A percentile compares a stretch with the other conserved stretches of the same genome.
Conservation (phyloP, 2,113 vertebrate genomes). For the Gallinago jamesoni region DNA sequence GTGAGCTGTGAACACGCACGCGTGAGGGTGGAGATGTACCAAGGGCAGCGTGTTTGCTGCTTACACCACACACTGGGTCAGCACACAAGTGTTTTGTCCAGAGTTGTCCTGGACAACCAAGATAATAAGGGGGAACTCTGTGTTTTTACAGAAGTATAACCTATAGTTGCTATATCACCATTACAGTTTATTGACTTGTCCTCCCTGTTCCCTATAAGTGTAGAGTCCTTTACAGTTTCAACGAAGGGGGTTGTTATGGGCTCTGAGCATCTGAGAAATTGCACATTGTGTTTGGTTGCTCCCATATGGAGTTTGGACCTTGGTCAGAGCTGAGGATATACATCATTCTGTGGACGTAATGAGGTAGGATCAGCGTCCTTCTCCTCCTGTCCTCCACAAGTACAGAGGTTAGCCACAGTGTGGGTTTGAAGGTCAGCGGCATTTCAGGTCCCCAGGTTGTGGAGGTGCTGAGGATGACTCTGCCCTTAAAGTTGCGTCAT, state of each 20-base stretch:
- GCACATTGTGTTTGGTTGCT: neutral
- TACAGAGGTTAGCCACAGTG: neutral
- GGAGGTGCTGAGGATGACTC: neutral
- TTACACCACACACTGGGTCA: neutral
- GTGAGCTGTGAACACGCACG: rapidly evolving
- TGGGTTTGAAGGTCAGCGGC: neutral
- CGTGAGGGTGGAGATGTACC: neutral
- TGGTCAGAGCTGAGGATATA: neutral
- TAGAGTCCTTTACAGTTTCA: neutral
- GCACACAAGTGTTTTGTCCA: neutral
- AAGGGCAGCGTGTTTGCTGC: neutral
- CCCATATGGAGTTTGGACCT: neutral
- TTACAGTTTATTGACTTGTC: neutral
- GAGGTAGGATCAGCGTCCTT: neutral
- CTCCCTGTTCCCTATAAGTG: neutral
- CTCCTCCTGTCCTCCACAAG: neutral
- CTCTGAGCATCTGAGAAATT: neutral
- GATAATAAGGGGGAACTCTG: neutral
- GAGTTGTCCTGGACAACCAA: too few relatives aligned
- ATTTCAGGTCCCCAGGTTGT: neutral
- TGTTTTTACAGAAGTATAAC: neutral
- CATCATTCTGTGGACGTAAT: neutral
- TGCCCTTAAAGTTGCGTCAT: neutral
- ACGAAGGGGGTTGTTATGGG: neutral
- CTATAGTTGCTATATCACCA: neutral